These are phyloP conservation scores for Drosophila novamexicana DNA, from an alignment of 1,140 invertebrate species.

Conservation along the genomic window DNA sequence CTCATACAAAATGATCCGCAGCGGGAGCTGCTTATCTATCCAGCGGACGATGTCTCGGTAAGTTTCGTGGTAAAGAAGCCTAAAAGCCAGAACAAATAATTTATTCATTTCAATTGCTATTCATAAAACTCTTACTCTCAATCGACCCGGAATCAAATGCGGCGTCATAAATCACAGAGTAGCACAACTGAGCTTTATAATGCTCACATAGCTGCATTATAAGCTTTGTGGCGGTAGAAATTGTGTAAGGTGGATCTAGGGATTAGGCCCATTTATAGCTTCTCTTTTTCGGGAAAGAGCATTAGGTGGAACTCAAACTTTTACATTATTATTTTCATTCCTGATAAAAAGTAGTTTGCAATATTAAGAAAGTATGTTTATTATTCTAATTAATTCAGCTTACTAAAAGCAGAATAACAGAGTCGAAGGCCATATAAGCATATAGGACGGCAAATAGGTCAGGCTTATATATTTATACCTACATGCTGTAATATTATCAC, in stretches of 20 bases:
- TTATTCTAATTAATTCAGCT: too few relatives aligned
- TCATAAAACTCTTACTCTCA: slow-evolving; percentile 35
- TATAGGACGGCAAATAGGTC: too few relatives aligned
- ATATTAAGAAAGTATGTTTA: too few relatives aligned
- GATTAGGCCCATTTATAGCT: not conserved
- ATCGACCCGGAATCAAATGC: slow-evolving; percentile 1
- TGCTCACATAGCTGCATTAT: not conserved
- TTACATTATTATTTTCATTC: too few relatives aligned
- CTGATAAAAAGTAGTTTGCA: too few relatives aligned
- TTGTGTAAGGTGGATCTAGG: not conserved
- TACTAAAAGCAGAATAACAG: too few relatives aligned
- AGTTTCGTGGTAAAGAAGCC: slow-evolving; percentile 84
- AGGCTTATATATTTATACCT: too few relatives aligned
- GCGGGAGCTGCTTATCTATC: slow-evolving; percentile 94
- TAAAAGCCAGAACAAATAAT: slow-evolving; percentile 23
- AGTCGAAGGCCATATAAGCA: too few relatives aligned
- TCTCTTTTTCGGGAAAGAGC: too few relatives aligned
- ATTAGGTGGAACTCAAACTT: too few relatives aligned
- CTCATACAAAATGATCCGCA: slow-evolving; percentile 96
- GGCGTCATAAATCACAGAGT: slow-evolving; percentile 1
- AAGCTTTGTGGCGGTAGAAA: slow-evolving; percentile 1
- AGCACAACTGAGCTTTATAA: not conserved
- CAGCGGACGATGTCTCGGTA: slow-evolving; percentile 95
- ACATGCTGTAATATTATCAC: too few relatives aligned
- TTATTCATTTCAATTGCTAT: slow-evolving; percentile 11